A percentile compares a stretch with the other conserved stretches of the same genome.
These are phyloP conservation scores for Cyrtonyx montezumae DNA, from an alignment of 2,113 vertebrate genomes.

Conservation along the genomic window DNA sequence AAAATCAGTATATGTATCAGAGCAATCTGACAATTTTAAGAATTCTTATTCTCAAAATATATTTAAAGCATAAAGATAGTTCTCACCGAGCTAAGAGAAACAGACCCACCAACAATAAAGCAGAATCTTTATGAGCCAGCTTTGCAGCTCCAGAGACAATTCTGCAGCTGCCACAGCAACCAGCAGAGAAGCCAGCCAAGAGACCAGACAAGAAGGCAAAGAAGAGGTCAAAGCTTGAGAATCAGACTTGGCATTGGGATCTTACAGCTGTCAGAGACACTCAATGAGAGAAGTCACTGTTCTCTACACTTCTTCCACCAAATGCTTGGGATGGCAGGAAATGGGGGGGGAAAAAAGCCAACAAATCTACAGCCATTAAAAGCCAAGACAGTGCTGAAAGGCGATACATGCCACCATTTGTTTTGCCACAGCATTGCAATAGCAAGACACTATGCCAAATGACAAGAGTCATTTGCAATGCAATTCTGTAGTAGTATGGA, in stretches of 20 bases:
- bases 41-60: neutral
- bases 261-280: constrained; percentile 30
- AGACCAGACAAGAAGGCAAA: constrained; percentile 8
- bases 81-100: neutral
- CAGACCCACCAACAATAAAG: neutral
- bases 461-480: neutral
- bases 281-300: constrained; percentile 16
- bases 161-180: neutral
- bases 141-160: neutral
- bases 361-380: neutral
- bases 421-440: neutral
- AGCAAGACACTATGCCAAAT: neutral
- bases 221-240: neutral
- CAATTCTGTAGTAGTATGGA: neutral
- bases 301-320: neutral
- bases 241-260: constrained; percentile 34
- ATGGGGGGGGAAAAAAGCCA: accelerated
- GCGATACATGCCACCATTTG: neutral
- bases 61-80: neutral
- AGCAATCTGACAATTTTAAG: neutral
- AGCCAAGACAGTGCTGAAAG: neutral
- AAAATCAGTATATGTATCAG: neutral
- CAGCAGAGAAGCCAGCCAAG: constrained; percentile 1
- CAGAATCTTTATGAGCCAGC: neutral
- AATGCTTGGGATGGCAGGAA: constrained; percentile 20